Evolutionary conservation across 1,140 invertebrate genomes (phyloP), one percentile per base, ranked within the genome.

Genomic region (Lutraria rhynchaena): DNA sequence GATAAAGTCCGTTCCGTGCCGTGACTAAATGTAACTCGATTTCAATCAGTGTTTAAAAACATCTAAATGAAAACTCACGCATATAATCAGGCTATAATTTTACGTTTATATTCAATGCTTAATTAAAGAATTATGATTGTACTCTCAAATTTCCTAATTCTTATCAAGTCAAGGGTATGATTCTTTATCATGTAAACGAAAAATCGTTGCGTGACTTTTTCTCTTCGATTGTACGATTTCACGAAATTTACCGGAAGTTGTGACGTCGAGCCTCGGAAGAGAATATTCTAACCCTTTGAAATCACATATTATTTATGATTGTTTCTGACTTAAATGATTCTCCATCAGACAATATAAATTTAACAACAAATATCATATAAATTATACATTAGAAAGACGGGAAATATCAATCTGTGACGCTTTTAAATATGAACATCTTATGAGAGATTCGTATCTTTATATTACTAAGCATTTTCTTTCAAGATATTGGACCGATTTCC

Each of bases 221-320:
- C 22, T 33, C 41, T 31, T 24, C 55, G 37, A 15, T 24, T 24
- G 31, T 33, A 60, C 29, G 29, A 24, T 75, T 75, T 22, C 37
- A 13, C 24, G 22, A 15, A 22, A 44, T 15, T 27, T 15, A 17
- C 44, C 73, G 73, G 73, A 75, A 67, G 63, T n/a, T 27, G 24
- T 31, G 44, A 37, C 37, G 58, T 75, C 58, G 58, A 49, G 63
- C 49, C 31, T 61, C 35, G 57, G 73, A 75, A 75, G 37, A 13
- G n/a, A 63, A 31, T 17, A 22, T 35, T 44, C 41, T 44, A 60
- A 44, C 73, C 44, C 73, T 63, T 75, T 63, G 58, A 61, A 60
- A 75, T 75, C 63, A 46, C 31, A 37, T 31, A 33, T 61, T 75
- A 75, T 75, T 75, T 75, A 75, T 75, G 55, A 61, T 75, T 46